Conservation (phyloP, 2,888 invertebrate species). For the Punctoribates punctum region DNA sequence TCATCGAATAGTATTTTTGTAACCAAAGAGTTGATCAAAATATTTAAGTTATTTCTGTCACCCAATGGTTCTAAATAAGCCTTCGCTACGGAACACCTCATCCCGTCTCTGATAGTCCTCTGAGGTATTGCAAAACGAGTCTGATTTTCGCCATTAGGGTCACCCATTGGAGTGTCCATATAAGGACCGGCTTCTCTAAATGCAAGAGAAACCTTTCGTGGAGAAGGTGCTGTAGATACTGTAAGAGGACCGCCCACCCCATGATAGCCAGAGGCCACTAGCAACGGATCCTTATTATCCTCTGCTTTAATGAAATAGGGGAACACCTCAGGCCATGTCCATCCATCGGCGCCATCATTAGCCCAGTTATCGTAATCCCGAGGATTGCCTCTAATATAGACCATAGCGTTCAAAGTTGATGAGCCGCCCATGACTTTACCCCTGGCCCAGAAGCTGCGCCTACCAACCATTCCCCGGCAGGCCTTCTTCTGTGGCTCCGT, state of each 20-base stretch:
- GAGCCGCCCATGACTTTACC: conserved; percentile 86
- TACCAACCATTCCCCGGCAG: conserved; percentile 46
- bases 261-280: conserved; percentile 45
- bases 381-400: conserved; percentile 80
- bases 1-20: conserved; percentile 63
- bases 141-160: conserved; percentile 41
- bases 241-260: conserved; percentile 46
- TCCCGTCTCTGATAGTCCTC: conserved; percentile 49
- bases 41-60: no score
- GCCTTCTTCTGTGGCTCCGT: conserved; percentile 68
- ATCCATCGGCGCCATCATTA: conserved; percentile 65
- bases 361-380: conserved; percentile 84
- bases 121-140: conserved; percentile 44
- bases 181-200: neutral
- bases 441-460: conserved; percentile 66
- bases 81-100: conserved; percentile 50
- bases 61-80: conserved; percentile 48
- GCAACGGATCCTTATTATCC: conserved; percentile 51
- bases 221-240: conserved; percentile 45
- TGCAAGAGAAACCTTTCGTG: conserved; percentile 31
- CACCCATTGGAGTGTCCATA: conserved; percentile 22
- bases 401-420: conserved; percentile 81
- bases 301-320: conserved; percentile 66
- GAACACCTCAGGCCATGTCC: conserved; percentile 58
- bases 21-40: neutral